Evolutionary conservation across 2,888 invertebrate species (phyloP).

Genomic region (Thalpophila matura): DNA sequence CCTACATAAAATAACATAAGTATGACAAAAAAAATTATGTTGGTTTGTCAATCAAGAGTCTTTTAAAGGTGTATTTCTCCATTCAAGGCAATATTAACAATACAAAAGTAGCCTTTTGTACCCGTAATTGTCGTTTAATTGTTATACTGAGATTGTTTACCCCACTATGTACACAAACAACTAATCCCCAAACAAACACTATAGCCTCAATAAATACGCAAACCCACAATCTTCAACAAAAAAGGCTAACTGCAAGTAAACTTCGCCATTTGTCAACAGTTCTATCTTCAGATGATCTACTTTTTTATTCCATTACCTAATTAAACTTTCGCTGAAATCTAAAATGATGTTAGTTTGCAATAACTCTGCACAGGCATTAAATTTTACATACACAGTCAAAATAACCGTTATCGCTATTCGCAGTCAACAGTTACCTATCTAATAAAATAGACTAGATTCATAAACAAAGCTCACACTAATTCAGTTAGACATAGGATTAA

Average conservation of each 20-base stretch:
- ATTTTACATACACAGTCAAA: background rate
- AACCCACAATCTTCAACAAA: slow-evolving; percentile 3
- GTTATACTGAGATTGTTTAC: background rate
- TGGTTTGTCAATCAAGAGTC: too few species aligned
- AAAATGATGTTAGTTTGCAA: too few species aligned
- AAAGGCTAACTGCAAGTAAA: background rate
- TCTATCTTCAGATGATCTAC: too few species aligned
- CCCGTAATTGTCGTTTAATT: too few species aligned
- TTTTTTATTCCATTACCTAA: too few species aligned
- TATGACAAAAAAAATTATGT: too few species aligned
- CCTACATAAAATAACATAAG: too few species aligned
- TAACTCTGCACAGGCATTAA: too few species aligned
- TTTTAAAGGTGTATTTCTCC: too few species aligned
- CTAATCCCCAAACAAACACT: slow-evolving; percentile 9
- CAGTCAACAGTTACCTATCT: background rate
- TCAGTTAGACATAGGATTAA: slow-evolving; percentile 1
- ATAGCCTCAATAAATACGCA: slow-evolving; percentile 19
- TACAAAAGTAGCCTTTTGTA: too few species aligned
- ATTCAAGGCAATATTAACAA: too few species aligned
- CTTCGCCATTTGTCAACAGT: background rate
- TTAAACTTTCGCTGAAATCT: too few species aligned
- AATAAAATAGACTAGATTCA: slow-evolving; percentile 1
- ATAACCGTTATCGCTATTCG: background rate
- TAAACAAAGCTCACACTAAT: background rate
- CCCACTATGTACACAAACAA: slow-evolving; percentile 9